phyloP scores from a whole-genome alignment of 2,113 vertebrate species.

The Pantherophis guttatus region DNA sequence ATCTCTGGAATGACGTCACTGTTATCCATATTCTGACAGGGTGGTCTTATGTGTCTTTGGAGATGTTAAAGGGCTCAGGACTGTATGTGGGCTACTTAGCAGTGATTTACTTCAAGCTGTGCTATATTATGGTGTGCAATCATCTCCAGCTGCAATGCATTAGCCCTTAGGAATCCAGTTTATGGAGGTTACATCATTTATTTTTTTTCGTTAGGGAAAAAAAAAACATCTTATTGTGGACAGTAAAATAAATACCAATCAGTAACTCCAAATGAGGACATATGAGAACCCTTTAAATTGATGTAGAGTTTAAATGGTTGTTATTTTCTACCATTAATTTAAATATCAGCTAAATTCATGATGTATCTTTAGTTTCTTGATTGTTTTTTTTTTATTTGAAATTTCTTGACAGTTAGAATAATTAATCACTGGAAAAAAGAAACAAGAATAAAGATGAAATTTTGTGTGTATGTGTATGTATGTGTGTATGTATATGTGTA shows the following conservation, averaged over 20 bases:
- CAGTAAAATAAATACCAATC: slow-evolving; percentile 3
- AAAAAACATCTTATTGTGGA: not conserved
- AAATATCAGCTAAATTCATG: slow-evolving; percentile 35
- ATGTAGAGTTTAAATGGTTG: slow-evolving; percentile 39
- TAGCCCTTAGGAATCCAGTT: not conserved
- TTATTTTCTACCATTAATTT: slow-evolving; percentile 21
- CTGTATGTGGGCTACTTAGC: not conserved
- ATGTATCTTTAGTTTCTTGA: slow-evolving; percentile 23
- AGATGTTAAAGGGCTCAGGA: not conserved
- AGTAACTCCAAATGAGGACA: not conserved
- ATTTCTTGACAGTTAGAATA: no score
- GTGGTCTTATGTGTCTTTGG: not conserved
- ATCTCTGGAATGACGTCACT: not conserved
- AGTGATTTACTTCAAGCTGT: not conserved
- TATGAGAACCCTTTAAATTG: slow-evolving; percentile 6
- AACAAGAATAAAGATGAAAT: not conserved
- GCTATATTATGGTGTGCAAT: not conserved
- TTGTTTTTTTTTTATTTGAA: slow-evolving; percentile 11
- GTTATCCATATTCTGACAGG: not conserved
- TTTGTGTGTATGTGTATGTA: no score
- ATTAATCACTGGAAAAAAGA: no score
- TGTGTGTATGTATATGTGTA: no score
- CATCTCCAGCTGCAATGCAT: not conserved
- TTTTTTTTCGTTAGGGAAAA: not conserved
- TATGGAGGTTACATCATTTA: not conserved